These are phyloP conservation scores for Erpetoichthys calabaricus DNA, from an alignment of 2,797 vertebrate genomes.

Conservation along the genomic window DNA sequence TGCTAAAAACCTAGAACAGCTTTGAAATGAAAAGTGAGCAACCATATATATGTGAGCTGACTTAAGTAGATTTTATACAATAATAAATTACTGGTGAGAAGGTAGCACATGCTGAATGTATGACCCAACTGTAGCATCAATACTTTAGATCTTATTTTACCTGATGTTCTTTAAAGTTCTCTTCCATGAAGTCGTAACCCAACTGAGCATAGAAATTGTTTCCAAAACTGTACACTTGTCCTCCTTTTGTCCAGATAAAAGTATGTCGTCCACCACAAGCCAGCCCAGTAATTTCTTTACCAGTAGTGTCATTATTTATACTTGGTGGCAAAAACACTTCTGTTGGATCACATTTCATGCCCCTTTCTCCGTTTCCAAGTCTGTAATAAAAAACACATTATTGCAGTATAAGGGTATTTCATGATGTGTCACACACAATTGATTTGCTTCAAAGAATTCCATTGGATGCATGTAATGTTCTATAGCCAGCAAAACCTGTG, in stretches of 20 bases:
- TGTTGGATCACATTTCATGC: conserved; percentile 16
- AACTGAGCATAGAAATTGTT: conserved; percentile 37
- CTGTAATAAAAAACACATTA: conserved; percentile 12
- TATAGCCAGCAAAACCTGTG: too few relatives aligned
- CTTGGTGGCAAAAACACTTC: conserved; percentile 20
- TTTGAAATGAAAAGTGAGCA: too few relatives aligned
- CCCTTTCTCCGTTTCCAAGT: conserved; percentile 24
- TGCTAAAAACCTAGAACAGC: too few relatives aligned
- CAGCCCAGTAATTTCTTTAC: conserved; percentile 16
- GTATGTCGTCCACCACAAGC: conserved; percentile 32
- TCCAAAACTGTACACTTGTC: conserved; percentile 28
- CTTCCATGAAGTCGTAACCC: conserved; percentile 28
- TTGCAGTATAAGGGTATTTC: neutral
- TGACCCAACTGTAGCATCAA: too few relatives aligned
- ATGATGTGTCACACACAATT: neutral
- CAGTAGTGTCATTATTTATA: neutral
- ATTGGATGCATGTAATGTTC: too few relatives aligned
- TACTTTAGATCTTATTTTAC: conserved; percentile 11
- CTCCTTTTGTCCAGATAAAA: conserved; percentile 29
- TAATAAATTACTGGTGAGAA: too few relatives aligned
- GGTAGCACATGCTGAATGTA: too few relatives aligned
- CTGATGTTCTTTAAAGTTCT: conserved; percentile 36
- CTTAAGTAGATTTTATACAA: too few relatives aligned
- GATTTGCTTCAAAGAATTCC: too few relatives aligned
- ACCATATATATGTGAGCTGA: too few relatives aligned